These are phyloP conservation scores for Coregonus clupeaformis DNA, from an alignment of 2,113 vertebrate species.

Conservation along the genomic window DNA sequence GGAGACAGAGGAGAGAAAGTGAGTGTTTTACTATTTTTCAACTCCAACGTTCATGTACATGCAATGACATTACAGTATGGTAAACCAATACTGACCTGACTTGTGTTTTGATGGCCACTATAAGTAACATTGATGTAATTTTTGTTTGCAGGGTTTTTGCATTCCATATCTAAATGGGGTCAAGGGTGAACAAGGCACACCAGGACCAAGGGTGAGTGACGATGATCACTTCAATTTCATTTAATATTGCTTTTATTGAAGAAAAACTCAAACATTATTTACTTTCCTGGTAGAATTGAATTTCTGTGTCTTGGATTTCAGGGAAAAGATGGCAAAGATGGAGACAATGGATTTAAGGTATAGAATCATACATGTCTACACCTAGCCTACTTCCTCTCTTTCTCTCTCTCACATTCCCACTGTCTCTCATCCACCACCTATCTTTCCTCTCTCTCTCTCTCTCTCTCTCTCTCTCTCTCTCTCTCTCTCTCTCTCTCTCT, in stretches of 20 bases:
- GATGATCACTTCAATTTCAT: neutral
- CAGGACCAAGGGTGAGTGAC: constrained; percentile 82
- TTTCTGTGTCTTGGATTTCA: constrained; percentile 56
- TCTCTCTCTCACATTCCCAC: too few species aligned
- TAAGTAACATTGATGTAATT: neutral
- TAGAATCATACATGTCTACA: neutral
- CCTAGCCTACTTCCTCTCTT: too few species aligned
- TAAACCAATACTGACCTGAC: neutral
- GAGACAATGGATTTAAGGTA: constrained; percentile 79
- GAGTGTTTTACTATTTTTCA: constrained; percentile 45
- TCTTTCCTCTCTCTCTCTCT: too few species aligned
- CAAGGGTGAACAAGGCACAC: constrained; percentile 85
- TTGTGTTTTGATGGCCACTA: neutral
- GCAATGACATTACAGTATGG: neutral
- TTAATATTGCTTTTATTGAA: too few species aligned
- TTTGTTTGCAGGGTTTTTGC: constrained; percentile 61
- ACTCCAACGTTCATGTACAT: neutral
- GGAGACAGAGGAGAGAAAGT: constrained; percentile 87
- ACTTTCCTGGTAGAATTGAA: neutral
- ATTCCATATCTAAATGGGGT: constrained; percentile 60
- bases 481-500: too few species aligned
- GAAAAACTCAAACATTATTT: too few species aligned
- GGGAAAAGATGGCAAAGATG: constrained; percentile 95
- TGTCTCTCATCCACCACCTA: too few species aligned
- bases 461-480: too few species aligned